Percentiles rank a stretch among this genome's conserved stretches.
Evolutionary conservation across 2,113 vertebrate species (phyloP).

Genomic region (Empidonax traillii): DNA sequence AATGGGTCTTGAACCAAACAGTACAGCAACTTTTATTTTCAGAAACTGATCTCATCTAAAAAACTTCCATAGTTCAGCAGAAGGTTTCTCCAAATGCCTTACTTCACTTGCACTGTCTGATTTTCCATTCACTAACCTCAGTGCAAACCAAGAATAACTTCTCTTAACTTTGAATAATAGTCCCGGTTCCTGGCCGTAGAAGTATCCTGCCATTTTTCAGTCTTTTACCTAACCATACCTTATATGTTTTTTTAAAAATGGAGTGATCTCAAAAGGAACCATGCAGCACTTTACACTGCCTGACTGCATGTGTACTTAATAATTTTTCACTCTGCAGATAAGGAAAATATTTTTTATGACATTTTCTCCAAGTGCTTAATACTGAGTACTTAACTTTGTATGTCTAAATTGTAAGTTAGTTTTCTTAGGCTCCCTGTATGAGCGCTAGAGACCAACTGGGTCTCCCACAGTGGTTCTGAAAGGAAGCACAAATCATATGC

Average conservation of each 20-base stretch:
- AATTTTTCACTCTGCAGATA: background rate
- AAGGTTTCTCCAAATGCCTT: background rate
- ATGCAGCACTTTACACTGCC: background rate
- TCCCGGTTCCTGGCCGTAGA: background rate
- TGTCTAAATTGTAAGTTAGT: background rate
- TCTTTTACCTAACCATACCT: background rate
- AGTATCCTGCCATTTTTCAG: background rate
- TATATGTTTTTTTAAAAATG: background rate
- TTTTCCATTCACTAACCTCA: background rate
- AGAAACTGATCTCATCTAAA: background rate
- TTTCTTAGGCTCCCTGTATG: background rate
- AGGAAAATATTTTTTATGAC: background rate
- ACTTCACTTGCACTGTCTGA: background rate
- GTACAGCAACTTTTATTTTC: background rate
- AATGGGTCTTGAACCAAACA: background rate
- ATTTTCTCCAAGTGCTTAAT: background rate
- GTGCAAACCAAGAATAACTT: background rate
- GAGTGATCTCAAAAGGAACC: background rate
- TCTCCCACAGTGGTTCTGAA: background rate
- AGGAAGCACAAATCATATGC: background rate
- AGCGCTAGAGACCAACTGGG: background rate
- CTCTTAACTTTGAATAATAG: background rate
- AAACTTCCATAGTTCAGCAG: background rate
- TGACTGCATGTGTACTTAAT: background rate
- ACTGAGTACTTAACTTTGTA: background rate